Base-by-base conservation (phyloP, 1,140 invertebrate genomes). In the Atta texana region DNA sequence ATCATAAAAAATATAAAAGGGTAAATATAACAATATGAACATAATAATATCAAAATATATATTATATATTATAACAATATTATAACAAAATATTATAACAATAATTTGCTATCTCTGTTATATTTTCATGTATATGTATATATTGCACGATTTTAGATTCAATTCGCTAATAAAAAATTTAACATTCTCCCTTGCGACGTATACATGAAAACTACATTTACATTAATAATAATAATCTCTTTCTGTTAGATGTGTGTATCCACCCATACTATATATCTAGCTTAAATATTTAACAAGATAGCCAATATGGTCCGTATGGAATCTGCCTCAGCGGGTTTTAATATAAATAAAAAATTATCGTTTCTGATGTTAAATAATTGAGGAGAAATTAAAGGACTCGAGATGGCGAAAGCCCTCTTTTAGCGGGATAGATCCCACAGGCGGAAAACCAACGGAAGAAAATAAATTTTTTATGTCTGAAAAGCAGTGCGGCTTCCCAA, bases 271-370 rank as follows among this genome's bases (percentile, higher is more conserved):
- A 8, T 78, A 61, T 61, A 18, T 28, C 63, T 31, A 12, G 1
- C 10, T 57, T 72, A 31, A 74, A 59, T 74, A 82, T 82, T 74
- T 82, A 28, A 59, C 12, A 82, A 34, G 12, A 82, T 44, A 44
- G 31, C 6, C 44, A 63, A 74, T 61, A 74, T 39, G 21, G 2
- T 44, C 51, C 28, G 14, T 44, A 1, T 44, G 3, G 34, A 81
- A 57, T 71, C 8, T 44, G 1, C 12, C 51, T 21, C 16, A 24
- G 5, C 16, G 64, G 31, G 14, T 16, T 71, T 71, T 16, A 16
- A 39, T 57, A 16, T 74, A 75, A 84, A 84, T 84, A 84, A 74
- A 75, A 31, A 74, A 75, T 84, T 24, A n/a, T n/a, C n/a, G 18
- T 59, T 1, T 21, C 69, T 21, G 16, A 34, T 6, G 34, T 55